Evolutionary conservation across 2,113 vertebrate species (phyloP), one percentile per base, ranked within the genome.

Genomic region (Heterotis niloticus): DNA sequence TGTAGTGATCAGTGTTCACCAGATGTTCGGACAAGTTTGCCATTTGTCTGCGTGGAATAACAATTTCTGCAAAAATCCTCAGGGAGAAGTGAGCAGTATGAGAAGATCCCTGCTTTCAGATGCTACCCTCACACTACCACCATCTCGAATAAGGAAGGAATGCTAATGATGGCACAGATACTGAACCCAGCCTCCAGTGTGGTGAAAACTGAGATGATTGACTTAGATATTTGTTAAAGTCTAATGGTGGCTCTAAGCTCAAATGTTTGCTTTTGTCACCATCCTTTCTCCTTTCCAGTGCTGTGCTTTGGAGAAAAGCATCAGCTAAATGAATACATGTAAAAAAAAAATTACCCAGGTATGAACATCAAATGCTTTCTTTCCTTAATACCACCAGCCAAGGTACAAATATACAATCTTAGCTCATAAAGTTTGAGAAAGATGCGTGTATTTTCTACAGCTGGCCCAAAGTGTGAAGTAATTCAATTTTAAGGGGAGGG

Each of bases 111-210:
- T 78, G 28, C 64, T 51, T 13, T 26, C n/a, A 56, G 62, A 16
- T 34, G 57, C 13, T 18, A 52, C 24, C 57, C 75, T 24, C 76
- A 64, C 29, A 10, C 75, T 23, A 14, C n/a, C 5, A 52, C 24
- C 26, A 57, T 24, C 13, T 23, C 20, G 23, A 57, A 5, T 71
- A 68, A 28, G 66, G 26, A 57, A 17, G 59, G 75, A 65, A 81
- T 81, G 29, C 74, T 81, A 70, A 83, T 79, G 82, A 14, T 81
- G 76, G 69, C 78, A 44, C 17, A 83, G 85, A 88, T 83, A 85
- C 87, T 88, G 84, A 90, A 88, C 81, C 77, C 85, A 84, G 52
- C 72, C 65, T 17, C 14, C 18, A 12, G 44, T 34, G 18, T 76
- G 59, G 59, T n/a, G 11, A 66, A 44, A 26, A 28, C 20, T n/a